Evolutionary conservation across 2,888 invertebrate species (phyloP).

Genomic region (Gerosis bhagava): DNA sequence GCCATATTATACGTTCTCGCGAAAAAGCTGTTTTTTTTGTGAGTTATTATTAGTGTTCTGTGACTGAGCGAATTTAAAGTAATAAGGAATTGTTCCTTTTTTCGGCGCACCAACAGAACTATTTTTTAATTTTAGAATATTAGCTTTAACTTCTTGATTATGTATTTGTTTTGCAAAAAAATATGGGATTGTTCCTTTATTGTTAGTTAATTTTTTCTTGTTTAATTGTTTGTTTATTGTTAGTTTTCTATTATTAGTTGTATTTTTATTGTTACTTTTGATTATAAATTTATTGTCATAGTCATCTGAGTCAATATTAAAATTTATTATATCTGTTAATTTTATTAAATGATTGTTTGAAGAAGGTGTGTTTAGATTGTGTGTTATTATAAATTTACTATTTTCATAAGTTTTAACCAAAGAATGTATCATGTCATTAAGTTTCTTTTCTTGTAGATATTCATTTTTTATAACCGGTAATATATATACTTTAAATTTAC

Average conservation of each 20-base stretch:
- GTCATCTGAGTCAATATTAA: conserved; percentile 8
- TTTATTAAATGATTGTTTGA: neutral
- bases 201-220: no score
- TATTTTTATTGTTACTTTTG: neutral
- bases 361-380: neutral
- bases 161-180: conserved; percentile 4
- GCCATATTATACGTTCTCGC: neutral
- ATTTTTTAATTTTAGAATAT: neutral
- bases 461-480: neutral
- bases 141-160: neutral
- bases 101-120: neutral
- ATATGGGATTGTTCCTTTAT: conserved; percentile 7
- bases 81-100: conserved; percentile 5
- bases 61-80: conserved; percentile 1
- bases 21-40: conserved; percentile 2
- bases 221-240: no score
- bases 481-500: neutral
- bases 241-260: neutral
- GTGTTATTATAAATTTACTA: neutral
- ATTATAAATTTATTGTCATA: conserved; percentile 1
- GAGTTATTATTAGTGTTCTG: neutral
- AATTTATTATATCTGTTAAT: neutral
- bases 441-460: neutral
- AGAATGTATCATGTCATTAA: neutral
- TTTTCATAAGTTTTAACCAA: neutral